phyloP scores from a whole-genome alignment of 2,888 invertebrate genomes.

The Erebia ligea region DNA sequence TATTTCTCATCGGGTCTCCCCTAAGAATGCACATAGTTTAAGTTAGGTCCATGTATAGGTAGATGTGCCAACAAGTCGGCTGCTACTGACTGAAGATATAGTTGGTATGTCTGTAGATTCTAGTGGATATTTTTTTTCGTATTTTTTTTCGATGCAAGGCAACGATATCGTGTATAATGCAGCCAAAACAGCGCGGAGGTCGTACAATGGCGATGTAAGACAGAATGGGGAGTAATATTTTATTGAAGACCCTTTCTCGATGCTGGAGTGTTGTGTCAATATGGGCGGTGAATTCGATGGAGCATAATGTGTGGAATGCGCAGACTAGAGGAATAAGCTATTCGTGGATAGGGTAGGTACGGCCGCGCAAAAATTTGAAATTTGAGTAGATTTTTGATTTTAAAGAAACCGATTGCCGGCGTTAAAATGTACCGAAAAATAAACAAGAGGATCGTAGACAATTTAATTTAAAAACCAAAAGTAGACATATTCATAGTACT shows the following conservation, averaged over 20 bases:
- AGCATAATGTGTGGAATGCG: constrained; percentile 64
- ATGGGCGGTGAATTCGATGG: constrained; percentile 60
- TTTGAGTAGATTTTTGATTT: too few relatives aligned
- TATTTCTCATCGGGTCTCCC: too few relatives aligned
- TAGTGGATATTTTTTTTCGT: constrained; percentile 28
- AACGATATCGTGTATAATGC: constrained; percentile 60
- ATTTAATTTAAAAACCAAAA: too few relatives aligned
- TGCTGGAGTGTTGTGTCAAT: constrained; percentile 81
- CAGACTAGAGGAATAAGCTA: constrained; percentile 1
- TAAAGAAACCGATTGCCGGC: neutral
- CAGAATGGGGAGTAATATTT: constrained; percentile 79
- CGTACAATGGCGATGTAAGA: constrained; percentile 69
- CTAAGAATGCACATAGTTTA: too few relatives aligned
- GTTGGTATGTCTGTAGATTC: constrained; percentile 6
- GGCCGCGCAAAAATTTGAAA: neutral
- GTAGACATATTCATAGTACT: too few relatives aligned
- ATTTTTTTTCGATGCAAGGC: constrained; percentile 52
- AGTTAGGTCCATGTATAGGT: too few relatives aligned
- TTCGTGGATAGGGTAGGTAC: neutral
- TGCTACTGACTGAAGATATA: neutral
- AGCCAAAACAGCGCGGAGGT: constrained; percentile 59
- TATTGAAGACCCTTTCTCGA: constrained; percentile 80
- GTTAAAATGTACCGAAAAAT: too few relatives aligned
- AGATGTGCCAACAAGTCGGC: neutral
- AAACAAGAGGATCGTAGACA: too few relatives aligned